These are phyloP conservation scores for Opisthocomus hoazin DNA, from an alignment of 2,113 vertebrate genomes.

Conservation along the genomic window DNA sequence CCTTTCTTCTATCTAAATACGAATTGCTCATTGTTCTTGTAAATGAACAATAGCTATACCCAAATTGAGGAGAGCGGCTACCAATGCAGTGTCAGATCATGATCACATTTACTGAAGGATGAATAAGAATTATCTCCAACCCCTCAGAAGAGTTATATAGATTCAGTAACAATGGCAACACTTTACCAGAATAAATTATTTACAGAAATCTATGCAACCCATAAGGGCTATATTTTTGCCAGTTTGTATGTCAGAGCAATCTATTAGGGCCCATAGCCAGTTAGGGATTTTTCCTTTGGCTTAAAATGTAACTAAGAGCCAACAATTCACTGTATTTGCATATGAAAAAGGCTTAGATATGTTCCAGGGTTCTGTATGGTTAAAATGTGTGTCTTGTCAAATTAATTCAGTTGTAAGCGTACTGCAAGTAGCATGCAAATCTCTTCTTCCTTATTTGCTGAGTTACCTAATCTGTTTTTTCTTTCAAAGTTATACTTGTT, in stretches of 20 bases:
- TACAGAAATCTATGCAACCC: background rate
- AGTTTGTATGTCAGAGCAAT: background rate
- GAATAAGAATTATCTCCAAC: background rate
- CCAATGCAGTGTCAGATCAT: background rate
- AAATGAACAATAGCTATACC: background rate
- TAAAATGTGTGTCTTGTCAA: background rate
- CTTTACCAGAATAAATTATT: background rate
- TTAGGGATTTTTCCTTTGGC: background rate
- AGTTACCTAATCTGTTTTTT: slow-evolving; percentile 9
- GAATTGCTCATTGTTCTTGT: background rate
- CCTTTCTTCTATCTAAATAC: background rate
- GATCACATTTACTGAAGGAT: background rate
- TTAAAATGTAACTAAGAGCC: background rate
- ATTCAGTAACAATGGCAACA: background rate
- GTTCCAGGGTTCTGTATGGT: background rate
- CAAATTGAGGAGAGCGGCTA: background rate
- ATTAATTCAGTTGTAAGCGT: background rate
- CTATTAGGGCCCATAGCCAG: background rate
- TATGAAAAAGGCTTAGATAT: background rate
- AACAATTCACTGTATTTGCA: background rate
- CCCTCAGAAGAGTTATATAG: background rate
- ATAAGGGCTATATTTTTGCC: background rate
- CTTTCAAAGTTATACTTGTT: background rate
- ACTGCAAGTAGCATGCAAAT: background rate
- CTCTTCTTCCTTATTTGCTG: slow-evolving; percentile 14